phyloP scores from a whole-genome alignment of 2,888 invertebrate genomes.

The Lasioglossum oenotherae region DNA sequence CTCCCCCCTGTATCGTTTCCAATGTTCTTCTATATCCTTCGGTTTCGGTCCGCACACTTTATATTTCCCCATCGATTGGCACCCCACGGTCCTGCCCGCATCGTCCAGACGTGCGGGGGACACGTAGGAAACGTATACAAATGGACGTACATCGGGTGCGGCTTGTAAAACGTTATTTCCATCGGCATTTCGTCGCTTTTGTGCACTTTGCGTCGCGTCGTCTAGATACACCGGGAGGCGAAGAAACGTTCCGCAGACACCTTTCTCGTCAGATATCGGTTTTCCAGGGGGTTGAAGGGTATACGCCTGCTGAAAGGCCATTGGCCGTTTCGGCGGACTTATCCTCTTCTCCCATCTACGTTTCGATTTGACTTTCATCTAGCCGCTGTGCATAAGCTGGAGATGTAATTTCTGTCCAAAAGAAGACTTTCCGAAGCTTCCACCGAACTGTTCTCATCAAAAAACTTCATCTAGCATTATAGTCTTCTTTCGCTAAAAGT shows the following conservation, averaged over 20 bases:
- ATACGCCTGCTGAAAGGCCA: slow-evolving; percentile 48
- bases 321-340: slow-evolving; percentile 66
- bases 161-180: slow-evolving; percentile 60
- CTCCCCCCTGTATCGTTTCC: slow-evolving; percentile 34
- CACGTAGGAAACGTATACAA: slow-evolving; percentile 42
- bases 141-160: slow-evolving; percentile 47
- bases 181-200: slow-evolving; percentile 42
- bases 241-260: slow-evolving; percentile 62
- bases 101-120: not conserved
- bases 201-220: slow-evolving; percentile 54
- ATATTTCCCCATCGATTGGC: slow-evolving; percentile 34
- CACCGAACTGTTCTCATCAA: not conserved
- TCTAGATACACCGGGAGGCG: slow-evolving; percentile 33
- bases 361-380: slow-evolving; percentile 52
- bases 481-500: too few relatives aligned
- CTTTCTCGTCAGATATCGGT: slow-evolving; percentile 71
- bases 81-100: slow-evolving; percentile 4
- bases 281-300: slow-evolving; percentile 57
- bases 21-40: slow-evolving; percentile 32
- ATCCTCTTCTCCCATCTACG: slow-evolving; percentile 51
- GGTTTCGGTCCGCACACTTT: not conserved
- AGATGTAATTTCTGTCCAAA: slow-evolving; percentile 50
- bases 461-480: not conserved
- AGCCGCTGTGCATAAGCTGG: slow-evolving; percentile 32
- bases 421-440: slow-evolving; percentile 15